Evolutionary conservation across 2,113 vertebrate species (phyloP).

Genomic region (Chaetura pelagica): DNA sequence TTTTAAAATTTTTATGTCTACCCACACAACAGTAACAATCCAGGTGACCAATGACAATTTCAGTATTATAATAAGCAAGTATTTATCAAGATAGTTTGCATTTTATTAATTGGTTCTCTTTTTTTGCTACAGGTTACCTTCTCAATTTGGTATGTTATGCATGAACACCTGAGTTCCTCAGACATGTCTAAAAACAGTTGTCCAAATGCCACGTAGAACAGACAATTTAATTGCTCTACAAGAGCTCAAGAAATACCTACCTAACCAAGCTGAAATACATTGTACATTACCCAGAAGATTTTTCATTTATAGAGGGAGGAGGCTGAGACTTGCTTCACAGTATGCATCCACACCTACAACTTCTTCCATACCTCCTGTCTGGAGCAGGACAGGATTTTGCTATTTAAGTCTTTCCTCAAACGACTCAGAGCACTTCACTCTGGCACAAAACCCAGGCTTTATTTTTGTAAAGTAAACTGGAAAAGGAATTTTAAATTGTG

Average conservation of each 20-base stretch:
- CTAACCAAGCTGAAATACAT: background rate
- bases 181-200: rapidly evolving
- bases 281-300: rapidly evolving
- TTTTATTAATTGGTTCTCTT: background rate
- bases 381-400: background rate
- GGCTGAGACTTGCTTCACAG: background rate
- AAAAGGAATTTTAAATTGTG: background rate
- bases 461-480: background rate
- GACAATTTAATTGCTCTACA: background rate
- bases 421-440: background rate
- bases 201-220: rapidly evolving
- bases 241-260: background rate
- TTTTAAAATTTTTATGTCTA: background rate
- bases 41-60: background rate
- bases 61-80: background rate
- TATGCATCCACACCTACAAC: background rate
- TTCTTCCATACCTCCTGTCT: background rate
- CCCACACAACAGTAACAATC: background rate
- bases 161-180: background rate
- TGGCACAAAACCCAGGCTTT: background rate
- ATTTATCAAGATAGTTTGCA: background rate
- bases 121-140: background rate
- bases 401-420: background rate
- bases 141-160: background rate
- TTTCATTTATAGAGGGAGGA: background rate